Conservation (phyloP, 92 coral and sea anemone genomes). For the Isaurus tuberculatus region DNA sequence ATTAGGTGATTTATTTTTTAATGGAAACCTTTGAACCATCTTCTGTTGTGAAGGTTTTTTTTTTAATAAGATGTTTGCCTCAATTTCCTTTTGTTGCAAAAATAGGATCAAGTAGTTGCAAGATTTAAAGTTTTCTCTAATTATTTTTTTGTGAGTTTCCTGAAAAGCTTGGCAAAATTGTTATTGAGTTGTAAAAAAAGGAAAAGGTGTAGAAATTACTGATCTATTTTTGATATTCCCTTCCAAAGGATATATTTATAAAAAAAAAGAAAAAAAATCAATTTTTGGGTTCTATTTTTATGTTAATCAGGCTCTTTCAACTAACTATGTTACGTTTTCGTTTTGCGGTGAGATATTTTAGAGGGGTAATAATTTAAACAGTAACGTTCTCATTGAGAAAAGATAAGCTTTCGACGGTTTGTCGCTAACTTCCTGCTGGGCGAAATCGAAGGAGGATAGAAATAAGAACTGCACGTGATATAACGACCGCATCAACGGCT, state of each 20-base stretch:
- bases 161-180: not conserved
- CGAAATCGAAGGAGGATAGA: not conserved
- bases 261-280: not conserved
- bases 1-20: not conserved
- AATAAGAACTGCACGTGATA: conserved; percentile 13
- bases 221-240: not conserved
- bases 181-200: not conserved
- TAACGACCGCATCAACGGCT: not conserved
- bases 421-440: conserved; percentile 43
- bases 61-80: not conserved
- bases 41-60: not conserved
- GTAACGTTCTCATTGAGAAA: conserved; percentile 18
- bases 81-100: conserved; percentile 9
- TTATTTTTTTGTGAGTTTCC: conserved; percentile 19
- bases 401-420: conserved; percentile 24
- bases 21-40: not conserved
- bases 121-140: not conserved
- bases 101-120: not conserved
- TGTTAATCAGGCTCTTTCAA: not conserved
- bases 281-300: not conserved
- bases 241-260: not conserved
- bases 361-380: not conserved
- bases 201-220: not conserved
- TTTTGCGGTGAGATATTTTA: not conserved
- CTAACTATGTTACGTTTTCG: conserved; percentile 10